Base-by-base conservation (phyloP, 1,140 invertebrate genomes). In the Drosophila auraria region DNA sequence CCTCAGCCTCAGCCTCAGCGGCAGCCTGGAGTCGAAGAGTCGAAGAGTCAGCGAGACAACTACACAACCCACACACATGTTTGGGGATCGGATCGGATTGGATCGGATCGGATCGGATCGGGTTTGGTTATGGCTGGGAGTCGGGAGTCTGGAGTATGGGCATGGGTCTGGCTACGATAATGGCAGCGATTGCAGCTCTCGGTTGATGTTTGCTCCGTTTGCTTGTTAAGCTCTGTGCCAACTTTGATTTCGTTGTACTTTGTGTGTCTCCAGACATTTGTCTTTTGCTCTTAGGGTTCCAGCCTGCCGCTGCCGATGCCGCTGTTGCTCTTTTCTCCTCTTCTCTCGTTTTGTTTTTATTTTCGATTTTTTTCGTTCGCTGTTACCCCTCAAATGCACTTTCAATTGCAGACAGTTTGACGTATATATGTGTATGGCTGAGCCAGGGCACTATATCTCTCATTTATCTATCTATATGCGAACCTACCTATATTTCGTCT, bases 331-430 rank as follows among this genome's bases (percentile, higher is more conserved):
- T 27, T 50, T 42, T 50, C 54, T 57, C 2, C 14, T 15, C 54
- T 57, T 1, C 14, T 15, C 54, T 58, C 45, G 49, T 54, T 50
- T 40, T 44, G 54, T 40, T 57, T 57, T 57, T 57, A 25, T 57
- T 57, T 57, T 57, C 54, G 20, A 14, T 60, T 45, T 66, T 36
- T 62, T 68, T 27, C 40, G 11, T 42, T 74, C 50, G 54, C 45
- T 87, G 79, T 81, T 89, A 75, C 86, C 84, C 82, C 82, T 90
- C 84, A 90, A 90, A 89, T 89, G 84, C 84, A 89, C 84, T 89
- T 89, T 89, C 86, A 89, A 89, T 89, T 89, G 84, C 81, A 89
- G 86, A 89, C 86, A 89, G 86, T 75, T 90, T 87, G 84, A 87
- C 86, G 84, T 87, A 81, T 89, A 90, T 84, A 81, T 89, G 78